phyloP scores from a whole-genome alignment of 1,140 invertebrate genomes.

The Drosophila persimilis region DNA sequence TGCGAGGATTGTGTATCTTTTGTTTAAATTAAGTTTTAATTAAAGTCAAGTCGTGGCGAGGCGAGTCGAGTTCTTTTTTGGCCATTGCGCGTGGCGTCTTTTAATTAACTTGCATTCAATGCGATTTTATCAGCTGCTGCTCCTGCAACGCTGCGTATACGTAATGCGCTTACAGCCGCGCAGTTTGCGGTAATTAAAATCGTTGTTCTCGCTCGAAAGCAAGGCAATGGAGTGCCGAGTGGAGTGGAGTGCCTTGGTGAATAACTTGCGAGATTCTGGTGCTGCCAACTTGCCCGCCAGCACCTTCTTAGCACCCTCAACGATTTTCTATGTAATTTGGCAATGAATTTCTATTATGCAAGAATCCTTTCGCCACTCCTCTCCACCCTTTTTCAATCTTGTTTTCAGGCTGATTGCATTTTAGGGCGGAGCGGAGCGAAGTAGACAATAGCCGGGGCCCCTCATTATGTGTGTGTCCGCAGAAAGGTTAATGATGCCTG shows the following conservation, averaged over 20 bases:
- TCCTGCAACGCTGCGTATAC: constrained; percentile 54
- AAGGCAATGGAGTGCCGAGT: neutral
- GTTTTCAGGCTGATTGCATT: constrained; percentile 57
- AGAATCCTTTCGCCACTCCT: constrained; percentile 25
- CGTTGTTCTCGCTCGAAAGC: constrained; percentile 21
- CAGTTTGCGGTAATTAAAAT: constrained; percentile 78
- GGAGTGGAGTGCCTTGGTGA: constrained; percentile 17
- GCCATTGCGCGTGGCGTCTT: constrained; percentile 37
- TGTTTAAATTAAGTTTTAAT: constrained; percentile 71
- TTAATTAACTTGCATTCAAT: constrained; percentile 76
- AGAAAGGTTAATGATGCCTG: constrained; percentile 76
- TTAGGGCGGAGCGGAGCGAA: constrained; percentile 35
- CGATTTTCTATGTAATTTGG: constrained; percentile 80
- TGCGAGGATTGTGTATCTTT: constrained; percentile 27
- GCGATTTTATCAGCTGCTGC: constrained; percentile 72
- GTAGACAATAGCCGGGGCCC: constrained; percentile 54
- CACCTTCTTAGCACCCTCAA: constrained; percentile 49
- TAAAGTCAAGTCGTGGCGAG: constrained; percentile 47
- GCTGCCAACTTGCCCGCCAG: constrained; percentile 48
- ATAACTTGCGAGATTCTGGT: constrained; percentile 51
- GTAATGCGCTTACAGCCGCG: constrained; percentile 69
- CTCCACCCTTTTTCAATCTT: constrained; percentile 24
- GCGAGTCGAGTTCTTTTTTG: constrained; percentile 29
- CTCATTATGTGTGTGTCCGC: constrained; percentile 49
- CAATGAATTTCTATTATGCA: constrained; percentile 79